Evolutionary conservation across 64 coral and sea anemone species (phyloP), one percentile per base, ranked within the genome.

Genomic region (Dendrophyllia cribrosa): DNA sequence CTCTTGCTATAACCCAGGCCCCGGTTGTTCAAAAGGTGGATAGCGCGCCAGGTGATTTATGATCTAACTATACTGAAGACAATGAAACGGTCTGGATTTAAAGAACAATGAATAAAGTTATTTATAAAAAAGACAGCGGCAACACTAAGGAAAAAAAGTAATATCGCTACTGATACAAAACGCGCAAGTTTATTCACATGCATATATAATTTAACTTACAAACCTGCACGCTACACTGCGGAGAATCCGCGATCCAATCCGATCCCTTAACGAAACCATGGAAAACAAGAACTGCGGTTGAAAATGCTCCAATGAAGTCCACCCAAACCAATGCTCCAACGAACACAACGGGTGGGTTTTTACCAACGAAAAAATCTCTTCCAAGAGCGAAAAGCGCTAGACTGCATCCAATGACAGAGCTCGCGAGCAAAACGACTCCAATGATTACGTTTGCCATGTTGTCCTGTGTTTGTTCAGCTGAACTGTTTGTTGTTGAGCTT

Each of bases 171-270:
- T n/a, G n/a, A n/a, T n/a, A n/a, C n/a, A n/a, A n/a, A n/a, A n/a
- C n/a, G n/a, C n/a, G n/a, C n/a, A n/a, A 34, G 34, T 34, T 34
- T 34, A 34, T 34, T 6, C 12, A 43, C 17, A 4, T 75, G 21
- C 69, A 25, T 25, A 72, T 25, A 13, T 9, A 44, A 9, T 72
- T 9, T 9, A 10, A 3, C 21, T 58, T 8, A 45, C 68, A 43
- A 34, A 92, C 91, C 73, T 92, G 91, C 20, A 92, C 20, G 9
- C 62, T 48, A n/a, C 91, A 92, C 43, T 92, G 91, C 1, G 91
- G 91, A 4, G 51, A 78, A n/a, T 76, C 24, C 26, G 17, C 21
- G 13, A 92, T 77, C 91, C 91, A 92, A 14, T 85, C 82, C 9
- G 50, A 17, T 14, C 72, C 72, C 16, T 75, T 1, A 51, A 92